Conservation (phyloP, 2,113 vertebrate genomes). For the Poeciliopsis occidentalis region DNA sequence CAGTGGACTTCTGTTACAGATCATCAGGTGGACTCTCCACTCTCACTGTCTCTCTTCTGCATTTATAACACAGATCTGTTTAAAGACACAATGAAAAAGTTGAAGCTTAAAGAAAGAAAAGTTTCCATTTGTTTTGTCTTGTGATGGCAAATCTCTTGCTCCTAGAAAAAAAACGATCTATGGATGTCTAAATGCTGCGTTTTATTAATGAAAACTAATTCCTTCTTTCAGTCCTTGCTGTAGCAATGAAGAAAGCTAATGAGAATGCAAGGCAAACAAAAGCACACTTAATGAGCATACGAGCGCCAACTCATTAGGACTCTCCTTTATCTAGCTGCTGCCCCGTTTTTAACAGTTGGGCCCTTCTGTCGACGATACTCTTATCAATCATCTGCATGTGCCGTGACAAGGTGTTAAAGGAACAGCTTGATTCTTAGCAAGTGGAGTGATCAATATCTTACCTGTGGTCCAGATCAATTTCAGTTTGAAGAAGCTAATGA, state of each 20-base stretch:
- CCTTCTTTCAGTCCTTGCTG: neutral
- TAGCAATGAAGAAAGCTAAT: conserved; percentile 35
- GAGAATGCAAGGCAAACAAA: conserved; percentile 46
- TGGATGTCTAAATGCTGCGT: neutral
- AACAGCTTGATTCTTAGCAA: neutral
- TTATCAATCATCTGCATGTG: conserved; percentile 5
- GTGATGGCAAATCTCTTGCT: conserved; percentile 14
- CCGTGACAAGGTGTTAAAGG: conserved; percentile 27
- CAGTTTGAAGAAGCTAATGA: neutral
- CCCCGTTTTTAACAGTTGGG: conserved; percentile 26
- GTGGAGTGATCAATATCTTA: neutral
- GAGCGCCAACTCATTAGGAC: conserved; percentile 23
- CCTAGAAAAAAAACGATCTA: neutral
- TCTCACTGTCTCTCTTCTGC: conserved; percentile 2
- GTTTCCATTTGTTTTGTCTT: neutral
- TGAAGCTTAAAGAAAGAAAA: neutral
- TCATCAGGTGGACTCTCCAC: neutral
- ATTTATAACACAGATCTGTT: neutral
- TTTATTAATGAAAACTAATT: neutral
- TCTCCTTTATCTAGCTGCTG: conserved; percentile 29
- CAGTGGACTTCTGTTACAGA: conserved; percentile 3
- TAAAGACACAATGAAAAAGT: neutral
- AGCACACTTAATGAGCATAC: conserved; percentile 43
- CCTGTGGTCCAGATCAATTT: neutral
- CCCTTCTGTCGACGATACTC: conserved; percentile 1